Evolutionary conservation across 2,888 invertebrate species (phyloP), one percentile per base, ranked within the genome.

Genomic region (Geophilus truncorum): DNA sequence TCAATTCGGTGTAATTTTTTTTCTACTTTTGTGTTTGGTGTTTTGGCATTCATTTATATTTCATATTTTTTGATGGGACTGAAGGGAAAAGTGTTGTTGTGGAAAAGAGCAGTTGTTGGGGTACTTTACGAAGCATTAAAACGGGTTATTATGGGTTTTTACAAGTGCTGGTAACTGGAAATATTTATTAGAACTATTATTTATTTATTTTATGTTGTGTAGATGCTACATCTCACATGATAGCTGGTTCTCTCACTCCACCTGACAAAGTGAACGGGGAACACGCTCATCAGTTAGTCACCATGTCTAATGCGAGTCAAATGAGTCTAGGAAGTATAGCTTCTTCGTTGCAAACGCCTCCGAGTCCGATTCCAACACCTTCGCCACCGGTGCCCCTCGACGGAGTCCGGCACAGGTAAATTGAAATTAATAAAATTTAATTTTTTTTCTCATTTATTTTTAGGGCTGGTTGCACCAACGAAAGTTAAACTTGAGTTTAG

Each of bases 261-360:
- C 88, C 88, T 25, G 88, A 88, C 84, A 89, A 88, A 85, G 84
- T 87, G 83, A 87, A 87, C 84, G 87, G 87, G 78, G 87, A 86
- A 78, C 83, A 84, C 40, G 82, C 80, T 30, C 81, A 84, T 84
- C 83, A 83, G 83, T 79, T 84, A 81, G 81, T 84, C 83, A 57
- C 82, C 82, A 32, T 80, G 57, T 77, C 82, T 6, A 77, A 34
- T 23, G 78, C 81, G n/a, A 82, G 32, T 81, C 85, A 86, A 25
- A 84, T 86, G 51, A 85, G 84, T 80, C 84, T 86, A 78, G 84
- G 84, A 70, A 83, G 86, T 79, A 84, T 87, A 82, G 84, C 86
- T 23, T 92, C 92, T 85, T 90, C 90, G 84, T 91, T 94, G 88
- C 94, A 93, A 87, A 93, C 94, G 82, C 94, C 95, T 83, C 93